Conservation (phyloP, 2,888 invertebrate species). For the Noctua janthina region DNA sequence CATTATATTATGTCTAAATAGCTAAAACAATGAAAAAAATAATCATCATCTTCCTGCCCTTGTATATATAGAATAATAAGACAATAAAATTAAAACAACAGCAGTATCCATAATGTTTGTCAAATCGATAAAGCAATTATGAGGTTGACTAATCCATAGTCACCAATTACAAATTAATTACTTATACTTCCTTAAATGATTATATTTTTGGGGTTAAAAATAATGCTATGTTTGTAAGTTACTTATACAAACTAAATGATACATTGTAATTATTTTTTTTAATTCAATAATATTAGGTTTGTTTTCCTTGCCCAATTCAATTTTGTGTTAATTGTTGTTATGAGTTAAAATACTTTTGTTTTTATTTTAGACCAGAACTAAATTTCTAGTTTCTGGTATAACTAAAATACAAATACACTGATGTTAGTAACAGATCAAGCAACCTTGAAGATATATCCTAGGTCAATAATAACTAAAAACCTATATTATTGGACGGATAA, state of each 20-base stretch:
- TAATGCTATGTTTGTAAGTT: slow-evolving; percentile 15
- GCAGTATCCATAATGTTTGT: background rate
- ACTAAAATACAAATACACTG: background rate
- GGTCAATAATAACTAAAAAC: slow-evolving; percentile 7
- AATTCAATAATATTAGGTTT: background rate
- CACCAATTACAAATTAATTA: slow-evolving; percentile 10
- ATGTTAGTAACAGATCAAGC: slow-evolving; percentile 37
- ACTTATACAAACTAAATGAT: background rate
- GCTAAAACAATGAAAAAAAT: too few relatives aligned
- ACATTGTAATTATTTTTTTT: background rate
- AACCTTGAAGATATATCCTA: slow-evolving; percentile 10
- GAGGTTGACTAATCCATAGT: slow-evolving; percentile 6
- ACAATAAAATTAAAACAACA: background rate
- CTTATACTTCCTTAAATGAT: slow-evolving; percentile 4
- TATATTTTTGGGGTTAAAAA: slow-evolving; percentile 16
- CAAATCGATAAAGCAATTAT: background rate
- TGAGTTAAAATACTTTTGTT: background rate
- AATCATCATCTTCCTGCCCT: too few relatives aligned
- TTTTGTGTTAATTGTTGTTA: background rate
- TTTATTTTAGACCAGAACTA: background rate
- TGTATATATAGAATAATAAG: too few relatives aligned
- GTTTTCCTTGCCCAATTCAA: background rate
- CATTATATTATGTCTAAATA: background rate
- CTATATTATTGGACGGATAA: slow-evolving; percentile 59
- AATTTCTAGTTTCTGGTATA: background rate